These are phyloP conservation scores for Solea senegalensis DNA, from an alignment of 2,113 vertebrate species.

Conservation along the genomic window DNA sequence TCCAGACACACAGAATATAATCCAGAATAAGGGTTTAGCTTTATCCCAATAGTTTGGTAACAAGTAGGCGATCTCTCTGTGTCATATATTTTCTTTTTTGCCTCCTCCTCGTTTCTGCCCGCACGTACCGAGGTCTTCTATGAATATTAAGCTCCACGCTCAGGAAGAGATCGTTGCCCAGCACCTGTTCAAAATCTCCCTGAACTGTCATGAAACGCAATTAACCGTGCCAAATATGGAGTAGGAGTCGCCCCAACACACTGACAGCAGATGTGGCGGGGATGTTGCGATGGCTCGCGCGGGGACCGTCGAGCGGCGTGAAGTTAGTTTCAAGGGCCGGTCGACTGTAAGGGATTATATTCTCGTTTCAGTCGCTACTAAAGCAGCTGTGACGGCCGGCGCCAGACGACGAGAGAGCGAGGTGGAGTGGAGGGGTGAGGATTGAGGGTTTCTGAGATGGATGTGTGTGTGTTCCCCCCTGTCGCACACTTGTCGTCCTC, in stretches of 20 bases:
- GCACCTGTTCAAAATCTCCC: conserved; percentile 59
- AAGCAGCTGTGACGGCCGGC: conserved; percentile 62
- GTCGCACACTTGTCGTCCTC: too few relatives aligned
- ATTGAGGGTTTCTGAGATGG: too few relatives aligned
- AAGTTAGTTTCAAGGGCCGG: conserved; percentile 22
- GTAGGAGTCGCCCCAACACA: conserved; percentile 7
- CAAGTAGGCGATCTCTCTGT: too few relatives aligned
- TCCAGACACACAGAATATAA: too few relatives aligned
- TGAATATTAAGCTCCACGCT: conserved; percentile 9
- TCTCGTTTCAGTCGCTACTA: conserved; percentile 37
- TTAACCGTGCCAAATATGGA: conserved; percentile 37
- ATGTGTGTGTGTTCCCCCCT: too few relatives aligned
- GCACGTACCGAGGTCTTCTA: too few relatives aligned
- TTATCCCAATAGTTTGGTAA: too few relatives aligned
- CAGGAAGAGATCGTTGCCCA: conserved; percentile 5
- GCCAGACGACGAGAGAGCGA: not conserved
- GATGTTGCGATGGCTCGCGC: conserved; percentile 24
- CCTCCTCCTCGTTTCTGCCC: too few relatives aligned
- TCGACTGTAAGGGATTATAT: conserved; percentile 27
- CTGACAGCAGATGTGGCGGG: conserved; percentile 43
- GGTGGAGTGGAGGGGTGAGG: not conserved
- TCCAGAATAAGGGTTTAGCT: too few relatives aligned
- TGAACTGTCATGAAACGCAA: conserved; percentile 41
- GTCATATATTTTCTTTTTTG: too few relatives aligned
- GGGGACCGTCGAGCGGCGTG: not conserved